Evolutionary conservation across 1,140 invertebrate species (phyloP), one percentile per base, ranked within the genome.

Genomic region (Zophobas atratus): DNA sequence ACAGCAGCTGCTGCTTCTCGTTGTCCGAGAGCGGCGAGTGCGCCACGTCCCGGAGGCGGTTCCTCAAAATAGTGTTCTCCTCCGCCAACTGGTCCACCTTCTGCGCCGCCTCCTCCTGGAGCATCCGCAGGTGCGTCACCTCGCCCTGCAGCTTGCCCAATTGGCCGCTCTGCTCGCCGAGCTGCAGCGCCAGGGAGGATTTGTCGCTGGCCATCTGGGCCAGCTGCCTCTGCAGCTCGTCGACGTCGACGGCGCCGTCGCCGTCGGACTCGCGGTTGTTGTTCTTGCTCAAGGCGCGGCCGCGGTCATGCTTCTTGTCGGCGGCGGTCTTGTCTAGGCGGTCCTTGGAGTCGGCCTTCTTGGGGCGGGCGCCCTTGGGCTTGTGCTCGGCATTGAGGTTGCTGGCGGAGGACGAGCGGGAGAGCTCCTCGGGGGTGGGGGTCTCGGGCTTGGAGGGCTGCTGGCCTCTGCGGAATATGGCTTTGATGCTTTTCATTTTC

Each of bases 21-120:
- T 92, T 92, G 87, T 95, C 94, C n/a, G 93, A 94, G 55, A 95
- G 86, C 76, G 93, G 93, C 76, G 93, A 94, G 86, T 94, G 92
- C 49, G 92, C 92, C 60, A 95, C 92, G 85, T 94, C 93, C 77
- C 92, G 89, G 79, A 95, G 89, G 80, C 93, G 89, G 83, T 91
- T 92, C 67, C 93, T 89, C 81, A 95, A 87, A 77, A 90, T 89
- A 75, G 92, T 91, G 87, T 95, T 94, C 88, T 95, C 94, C 85
- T 93, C 92, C 77, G 90, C 88, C 53, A 94, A 86, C 73, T 89
- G 88, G 80, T 91, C 90, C 86, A 92, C 87, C 89, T 93, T 89
- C 87, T 89, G 72, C 87, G 89, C 87, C 86, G 90, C 89, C 87
- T 92, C 88, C 86, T 93, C 88, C 89, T 86, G 85, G 72, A 84